Base-by-base conservation (phyloP, 2,797 vertebrate species). In the Trematomus bernacchii region DNA sequence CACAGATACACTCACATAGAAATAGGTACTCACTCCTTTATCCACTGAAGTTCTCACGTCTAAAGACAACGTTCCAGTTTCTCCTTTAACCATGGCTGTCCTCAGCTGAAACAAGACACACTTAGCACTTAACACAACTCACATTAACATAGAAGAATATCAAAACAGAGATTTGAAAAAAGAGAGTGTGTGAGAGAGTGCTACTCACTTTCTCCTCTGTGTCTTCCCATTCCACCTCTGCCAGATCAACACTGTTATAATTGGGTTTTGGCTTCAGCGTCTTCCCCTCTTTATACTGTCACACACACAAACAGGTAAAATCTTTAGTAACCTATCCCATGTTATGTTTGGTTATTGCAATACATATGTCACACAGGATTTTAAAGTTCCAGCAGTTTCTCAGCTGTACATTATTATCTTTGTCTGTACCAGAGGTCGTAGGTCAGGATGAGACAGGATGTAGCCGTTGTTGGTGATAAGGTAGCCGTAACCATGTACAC, bases 401-500 rank as follows among this genome's bases (percentile, higher is more conserved):
- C 19, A 62, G 37, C 3, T 30, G n/a, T 18, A 21, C 10, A 7
- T 47, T 10, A 15, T 0, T 18, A 23, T 46, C 1, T 67, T 9
- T 51, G 14, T 61, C n/a, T 47, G 65, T 87, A 99, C 98, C 96
- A 99, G 76, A 64, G 98, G 98, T 58, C 97, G 96, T 2, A 99
- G 96, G 78, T 98, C 98, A 3, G 98, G 98, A 69, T 99, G 98
- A 18, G 97, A 97, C 44, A 99, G 95, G 86, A 99, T 98, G 93
- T 99, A 99, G 82, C 98, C 98, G 0, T 99, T 99, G 89, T 99
- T 99, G 10, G 97, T 99, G 88, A 97, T 97, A 77, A 99, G 90
- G 87, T 96, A 99, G 66, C 97, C 97, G 0, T 99, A 99, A 68
- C 98, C 98, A 51, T 99, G 97, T 79, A 97, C 93, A 65, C 98